Conservation (phyloP, 2,797 vertebrate species). For the Dicrostonyx torquatus region DNA sequence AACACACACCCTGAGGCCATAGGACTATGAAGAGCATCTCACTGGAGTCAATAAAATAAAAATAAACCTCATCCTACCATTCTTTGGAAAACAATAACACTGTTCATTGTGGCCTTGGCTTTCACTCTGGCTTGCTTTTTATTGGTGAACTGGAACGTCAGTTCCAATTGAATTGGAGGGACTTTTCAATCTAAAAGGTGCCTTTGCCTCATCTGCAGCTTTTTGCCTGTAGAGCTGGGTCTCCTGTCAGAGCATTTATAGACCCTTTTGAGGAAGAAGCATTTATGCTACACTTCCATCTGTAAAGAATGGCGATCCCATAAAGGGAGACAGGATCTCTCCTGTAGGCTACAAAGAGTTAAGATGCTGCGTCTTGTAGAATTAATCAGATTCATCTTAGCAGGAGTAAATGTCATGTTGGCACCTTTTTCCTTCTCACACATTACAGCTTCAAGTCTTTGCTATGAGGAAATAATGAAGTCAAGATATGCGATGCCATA, state of each 20-base stretch:
- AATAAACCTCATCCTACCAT: background rate
- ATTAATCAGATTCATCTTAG: slow-evolving; percentile 97
- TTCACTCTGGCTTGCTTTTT: background rate
- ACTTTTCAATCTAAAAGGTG: background rate
- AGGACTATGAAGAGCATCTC: slow-evolving; percentile 36
- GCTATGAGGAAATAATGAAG: slow-evolving; percentile 95
- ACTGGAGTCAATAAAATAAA: slow-evolving; percentile 48
- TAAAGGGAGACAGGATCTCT: slow-evolving; percentile 67
- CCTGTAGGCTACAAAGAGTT: slow-evolving; percentile 87
- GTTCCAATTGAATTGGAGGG: background rate
- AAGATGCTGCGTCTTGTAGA: slow-evolving; percentile 89
- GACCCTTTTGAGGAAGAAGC: slow-evolving; percentile 68
- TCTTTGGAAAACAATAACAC: background rate
- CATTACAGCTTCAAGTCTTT: slow-evolving; percentile 90
- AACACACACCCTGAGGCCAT: slow-evolving; percentile 50
- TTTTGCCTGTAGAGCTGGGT: background rate
- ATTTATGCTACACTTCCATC: slow-evolving; percentile 76
- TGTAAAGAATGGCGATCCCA: slow-evolving; percentile 71
- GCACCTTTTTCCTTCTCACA: slow-evolving; percentile 91
- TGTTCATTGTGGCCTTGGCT: background rate
- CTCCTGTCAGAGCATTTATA: background rate
- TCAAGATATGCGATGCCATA: slow-evolving; percentile 96
- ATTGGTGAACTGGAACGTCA: too few species aligned
- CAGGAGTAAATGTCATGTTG: slow-evolving; percentile 94
- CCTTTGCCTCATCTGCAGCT: background rate